Evolutionary conservation across 2,113 vertebrate genomes (phyloP).

Genomic region (Toxotes jaculatrix): DNA sequence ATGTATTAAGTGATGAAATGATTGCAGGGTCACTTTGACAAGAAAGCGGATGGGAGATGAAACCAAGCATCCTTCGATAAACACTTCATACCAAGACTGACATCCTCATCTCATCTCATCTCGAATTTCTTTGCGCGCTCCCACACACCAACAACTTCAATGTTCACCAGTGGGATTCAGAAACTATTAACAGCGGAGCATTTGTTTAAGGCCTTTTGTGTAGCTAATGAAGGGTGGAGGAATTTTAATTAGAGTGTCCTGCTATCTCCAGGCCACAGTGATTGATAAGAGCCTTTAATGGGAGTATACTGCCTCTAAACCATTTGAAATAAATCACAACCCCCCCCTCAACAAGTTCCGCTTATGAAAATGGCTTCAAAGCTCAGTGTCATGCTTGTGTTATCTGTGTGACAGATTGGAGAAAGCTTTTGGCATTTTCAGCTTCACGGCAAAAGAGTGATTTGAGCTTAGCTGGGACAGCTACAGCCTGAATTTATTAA

Average conservation of each 20-base stretch:
- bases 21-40: slow-evolving; percentile 24
- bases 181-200: slow-evolving; percentile 55
- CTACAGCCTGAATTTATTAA: slow-evolving; percentile 1
- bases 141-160: slow-evolving; percentile 6
- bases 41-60: slow-evolving; percentile 2
- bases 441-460: slow-evolving; percentile 30
- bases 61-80: slow-evolving; percentile 25
- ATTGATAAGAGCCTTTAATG: slow-evolving; percentile 66
- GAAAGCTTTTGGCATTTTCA: slow-evolving; percentile 44
- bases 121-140: slow-evolving; percentile 14
- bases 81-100: slow-evolving; percentile 29
- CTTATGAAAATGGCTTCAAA: slow-evolving; percentile 45
- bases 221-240: slow-evolving; percentile 70
- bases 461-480: slow-evolving; percentile 8
- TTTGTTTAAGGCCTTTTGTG: slow-evolving; percentile 72
- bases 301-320: slow-evolving; percentile 44
- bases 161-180: slow-evolving; percentile 40
- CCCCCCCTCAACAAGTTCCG: not conserved
- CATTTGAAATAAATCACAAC: slow-evolving; percentile 50
- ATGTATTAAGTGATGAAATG: slow-evolving; percentile 17
- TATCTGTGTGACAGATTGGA: slow-evolving; percentile 45
- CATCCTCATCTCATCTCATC: slow-evolving; percentile 31
- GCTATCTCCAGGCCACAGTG: slow-evolving; percentile 58
- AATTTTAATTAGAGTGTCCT: slow-evolving; percentile 75
- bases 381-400: slow-evolving; percentile 24